These are phyloP conservation scores for Altica lythri DNA, from an alignment of 2,888 invertebrate species.

Conservation along the genomic window DNA sequence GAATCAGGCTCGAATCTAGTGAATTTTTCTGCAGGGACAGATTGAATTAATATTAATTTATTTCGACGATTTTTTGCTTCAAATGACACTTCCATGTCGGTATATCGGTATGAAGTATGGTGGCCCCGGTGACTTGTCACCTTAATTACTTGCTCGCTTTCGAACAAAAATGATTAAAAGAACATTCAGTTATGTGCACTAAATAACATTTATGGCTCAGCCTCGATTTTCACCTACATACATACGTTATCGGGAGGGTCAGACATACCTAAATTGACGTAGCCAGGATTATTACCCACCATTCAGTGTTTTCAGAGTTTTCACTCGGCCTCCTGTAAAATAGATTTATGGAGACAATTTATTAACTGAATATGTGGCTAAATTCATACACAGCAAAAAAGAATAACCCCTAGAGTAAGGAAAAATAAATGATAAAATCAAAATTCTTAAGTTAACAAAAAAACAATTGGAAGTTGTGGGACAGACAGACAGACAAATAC, in stretches of 20 bases:
- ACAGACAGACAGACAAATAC: no score
- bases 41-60: constrained; percentile 56
- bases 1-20: constrained; percentile 47
- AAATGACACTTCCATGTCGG: constrained; percentile 32
- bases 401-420: no score
- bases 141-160: constrained; percentile 35
- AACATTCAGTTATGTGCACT: constrained; percentile 29
- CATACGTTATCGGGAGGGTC: constrained; percentile 26
- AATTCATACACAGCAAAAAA: no score
- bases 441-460: no score
- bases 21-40: constrained; percentile 54
- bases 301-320: background rate
- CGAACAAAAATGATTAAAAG: constrained; percentile 41
- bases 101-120: constrained; percentile 37
- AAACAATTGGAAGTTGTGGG: no score
- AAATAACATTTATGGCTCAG: constrained; percentile 31
- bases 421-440: no score
- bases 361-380: no score
- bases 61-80: constrained; percentile 42
- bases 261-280: constrained; percentile 1
- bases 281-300: background rate
- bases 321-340: background rate
- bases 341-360: background rate
- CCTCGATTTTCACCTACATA: constrained; percentile 36
- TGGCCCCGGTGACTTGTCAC: constrained; percentile 29